phyloP scores from a whole-genome alignment of 2,113 vertebrate species.

The Pterocles orientalis region DNA sequence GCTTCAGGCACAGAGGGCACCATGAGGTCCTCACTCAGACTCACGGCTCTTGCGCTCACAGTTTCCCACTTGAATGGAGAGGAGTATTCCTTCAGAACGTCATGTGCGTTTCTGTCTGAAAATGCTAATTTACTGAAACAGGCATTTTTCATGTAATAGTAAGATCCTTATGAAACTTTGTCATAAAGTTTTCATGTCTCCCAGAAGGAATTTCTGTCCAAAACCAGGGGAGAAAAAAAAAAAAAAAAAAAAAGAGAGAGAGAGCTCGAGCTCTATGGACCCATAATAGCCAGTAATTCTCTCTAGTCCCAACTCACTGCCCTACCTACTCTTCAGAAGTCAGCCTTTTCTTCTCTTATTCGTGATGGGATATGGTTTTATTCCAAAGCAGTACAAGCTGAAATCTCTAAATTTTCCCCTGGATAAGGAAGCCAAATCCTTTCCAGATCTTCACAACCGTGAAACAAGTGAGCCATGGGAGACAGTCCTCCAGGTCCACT shows the following conservation, averaged over 20 bases:
- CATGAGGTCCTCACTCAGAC: not conserved
- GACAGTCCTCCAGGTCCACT: too few species aligned
- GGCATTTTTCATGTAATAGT: not conserved
- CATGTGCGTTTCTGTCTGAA: not conserved
- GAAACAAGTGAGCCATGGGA: not conserved
- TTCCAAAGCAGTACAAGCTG: not conserved
- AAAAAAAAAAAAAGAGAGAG: too few species aligned
- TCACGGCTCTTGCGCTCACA: not conserved
- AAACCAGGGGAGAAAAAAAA: not conserved
- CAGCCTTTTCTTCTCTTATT: not conserved
- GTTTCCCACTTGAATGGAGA: not conserved
- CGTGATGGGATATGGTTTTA: not conserved
- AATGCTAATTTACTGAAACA: not conserved
- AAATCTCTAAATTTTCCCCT: not conserved
- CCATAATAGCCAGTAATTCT: not conserved
- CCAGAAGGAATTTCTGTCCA: not conserved
- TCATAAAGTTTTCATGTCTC: not conserved
- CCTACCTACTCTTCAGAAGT: not conserved
- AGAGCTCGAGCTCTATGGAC: not conserved
- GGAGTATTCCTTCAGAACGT: not conserved
- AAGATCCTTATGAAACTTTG: not conserved
- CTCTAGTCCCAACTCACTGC: not conserved
- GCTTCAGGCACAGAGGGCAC: not conserved
- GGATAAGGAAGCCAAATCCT: not conserved
- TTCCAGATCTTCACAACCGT: not conserved